Evolutionary conservation across 2,113 vertebrate species (phyloP), one percentile per base, ranked within the genome.

Genomic region (Heterotis niloticus): DNA sequence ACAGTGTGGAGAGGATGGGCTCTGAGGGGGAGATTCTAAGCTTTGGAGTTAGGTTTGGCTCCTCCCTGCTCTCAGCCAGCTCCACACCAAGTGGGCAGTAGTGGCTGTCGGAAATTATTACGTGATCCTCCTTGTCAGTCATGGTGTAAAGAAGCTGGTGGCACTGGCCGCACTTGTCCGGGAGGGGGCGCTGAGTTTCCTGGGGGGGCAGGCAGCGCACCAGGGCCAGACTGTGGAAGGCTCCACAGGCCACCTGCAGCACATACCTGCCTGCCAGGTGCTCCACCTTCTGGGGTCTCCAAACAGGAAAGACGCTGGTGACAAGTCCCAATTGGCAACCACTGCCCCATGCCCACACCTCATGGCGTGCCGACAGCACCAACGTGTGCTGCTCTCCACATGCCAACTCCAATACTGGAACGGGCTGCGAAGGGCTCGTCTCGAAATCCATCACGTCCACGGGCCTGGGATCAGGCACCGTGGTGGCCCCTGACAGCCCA

Each of bases 91-190:
- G 82, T 0, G 94, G 95, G 84, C 98, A 99, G 82, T 94, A 96
- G 80, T 99, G 98, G 65, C 92, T 94, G 80, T 99, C 98, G 0
- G 97, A 99, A 90, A 99, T 99, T 83, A 99, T 98, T 73, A 99
- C 98, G 0, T 99, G 98, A 86, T 99, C 98, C 84, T 99, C 98
- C 85, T 97, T 98, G 89, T 99, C 98, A 0, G 90, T 99, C 98
- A 99, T 99, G 5, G 96, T 99, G 86, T 96, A 98, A 12, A 99
- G 90, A 74, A 96, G 94, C 83, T 98, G 96, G 83, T 97, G 93
- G 85, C 98, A 99, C 77, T 96, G 96, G 74, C 92, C 91, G 83
- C 98, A 99, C 72, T 96, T 95, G 85, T 99, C 97, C 13, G 94
- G 93, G 0, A 93, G 90, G 14, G 93, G 90, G 7, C 93, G 91